A percentile compares a stretch with the other conserved stretches of the same genome.
These are phyloP conservation scores for Schizopygopsis pylzovi DNA, from an alignment of 2,797 vertebrate species.

Conservation along the genomic window DNA sequence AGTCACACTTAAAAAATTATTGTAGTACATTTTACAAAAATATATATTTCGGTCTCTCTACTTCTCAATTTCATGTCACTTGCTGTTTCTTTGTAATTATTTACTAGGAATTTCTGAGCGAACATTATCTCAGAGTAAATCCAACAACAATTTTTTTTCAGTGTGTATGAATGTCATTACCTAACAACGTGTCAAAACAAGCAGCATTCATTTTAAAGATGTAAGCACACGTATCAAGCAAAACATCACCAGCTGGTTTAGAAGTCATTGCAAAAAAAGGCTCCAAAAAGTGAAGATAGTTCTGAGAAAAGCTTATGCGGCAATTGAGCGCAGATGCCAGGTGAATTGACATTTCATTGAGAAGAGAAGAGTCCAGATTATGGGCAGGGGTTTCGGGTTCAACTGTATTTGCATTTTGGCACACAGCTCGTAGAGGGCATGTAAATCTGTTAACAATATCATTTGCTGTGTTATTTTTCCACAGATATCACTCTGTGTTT, in stretches of 20 bases:
- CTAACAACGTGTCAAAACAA: neutral
- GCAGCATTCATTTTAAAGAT: neutral
- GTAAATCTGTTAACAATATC: conserved; percentile 81
- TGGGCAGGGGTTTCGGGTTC: conserved; percentile 50
- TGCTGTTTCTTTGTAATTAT: neutral
- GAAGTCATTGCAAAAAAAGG: neutral
- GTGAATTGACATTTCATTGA: neutral
- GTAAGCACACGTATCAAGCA: neutral
- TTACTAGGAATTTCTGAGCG: neutral
- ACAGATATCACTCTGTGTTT: conserved; percentile 71
- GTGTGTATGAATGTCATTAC: neutral
- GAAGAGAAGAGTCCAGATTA: neutral
- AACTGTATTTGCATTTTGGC: conserved; percentile 77
- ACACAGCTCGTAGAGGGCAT: conserved; percentile 72
- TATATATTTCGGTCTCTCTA: neutral
- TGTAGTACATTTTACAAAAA: too few species aligned
- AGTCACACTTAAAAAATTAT: neutral
- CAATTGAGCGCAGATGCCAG: neutral
- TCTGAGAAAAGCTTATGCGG: neutral
- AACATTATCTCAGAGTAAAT: neutral
- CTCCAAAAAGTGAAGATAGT: neutral
- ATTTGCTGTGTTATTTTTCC: conserved; percentile 77
- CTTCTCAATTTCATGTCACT: neutral
- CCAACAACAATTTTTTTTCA: neutral
- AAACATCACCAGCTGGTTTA: neutral